Conservation (phyloP, 2,888 invertebrate genomes). For the Drosophila lutescens region DNA sequence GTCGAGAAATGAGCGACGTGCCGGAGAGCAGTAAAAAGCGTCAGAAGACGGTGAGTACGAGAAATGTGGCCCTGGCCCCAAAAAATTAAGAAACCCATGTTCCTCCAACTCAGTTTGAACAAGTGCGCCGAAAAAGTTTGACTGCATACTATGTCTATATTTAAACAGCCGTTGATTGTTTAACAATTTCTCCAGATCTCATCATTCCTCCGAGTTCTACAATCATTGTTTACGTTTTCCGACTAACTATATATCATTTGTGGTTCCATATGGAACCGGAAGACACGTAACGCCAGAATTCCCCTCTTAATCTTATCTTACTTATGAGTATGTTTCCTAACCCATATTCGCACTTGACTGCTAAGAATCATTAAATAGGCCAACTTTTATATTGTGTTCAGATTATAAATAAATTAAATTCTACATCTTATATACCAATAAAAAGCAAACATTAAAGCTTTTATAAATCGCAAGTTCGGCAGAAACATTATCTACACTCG, state of each 20-base stretch:
- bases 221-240: not conserved
- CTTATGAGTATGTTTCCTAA: not conserved
- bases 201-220: not conserved
- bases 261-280: slow-evolving; percentile 17
- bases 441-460: slow-evolving; percentile 2
- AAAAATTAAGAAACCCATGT: not conserved
- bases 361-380: not conserved
- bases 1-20: slow-evolving; percentile 68
- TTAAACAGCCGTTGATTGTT: slow-evolving; percentile 18
- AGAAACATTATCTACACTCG: slow-evolving; percentile 3
- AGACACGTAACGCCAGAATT: slow-evolving; percentile 18
- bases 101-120: slow-evolving; percentile 54
- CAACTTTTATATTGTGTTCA: not conserved
- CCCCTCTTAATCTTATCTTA: slow-evolving; percentile 20
- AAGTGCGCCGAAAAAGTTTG: slow-evolving; percentile 56
- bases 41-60: slow-evolving; percentile 74
- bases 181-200: not conserved
- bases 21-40: slow-evolving; percentile 81
- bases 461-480: slow-evolving; percentile 8
- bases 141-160: not conserved
- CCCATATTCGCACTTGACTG: not conserved
- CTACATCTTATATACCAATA: not conserved
- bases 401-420: not conserved
- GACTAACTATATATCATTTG: not conserved
- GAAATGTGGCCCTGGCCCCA: slow-evolving; percentile 22